Conservation (phyloP, 2,888 invertebrate species). For the Syrphus vitripennis region DNA sequence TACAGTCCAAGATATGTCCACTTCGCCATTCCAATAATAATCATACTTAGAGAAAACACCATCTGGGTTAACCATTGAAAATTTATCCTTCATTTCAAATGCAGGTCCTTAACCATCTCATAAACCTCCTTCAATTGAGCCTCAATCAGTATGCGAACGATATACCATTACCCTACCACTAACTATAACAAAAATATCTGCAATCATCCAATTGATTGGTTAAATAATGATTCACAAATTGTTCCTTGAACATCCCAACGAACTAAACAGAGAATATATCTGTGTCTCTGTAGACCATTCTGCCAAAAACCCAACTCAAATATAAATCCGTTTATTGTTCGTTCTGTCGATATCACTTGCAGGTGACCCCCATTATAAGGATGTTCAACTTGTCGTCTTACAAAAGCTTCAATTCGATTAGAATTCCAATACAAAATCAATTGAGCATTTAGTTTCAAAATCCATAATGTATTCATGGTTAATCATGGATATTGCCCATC, state of each 20-base stretch:
- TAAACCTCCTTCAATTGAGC: slow-evolving; percentile 22
- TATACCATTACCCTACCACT: not conserved
- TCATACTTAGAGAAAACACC: slow-evolving; percentile 12
- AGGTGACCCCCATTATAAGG: slow-evolving; percentile 4
- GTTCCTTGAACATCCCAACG: slow-evolving; percentile 13
- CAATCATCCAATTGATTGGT: slow-evolving; percentile 36
- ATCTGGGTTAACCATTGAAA: slow-evolving; percentile 15
- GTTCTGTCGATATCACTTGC: slow-evolving; percentile 26
- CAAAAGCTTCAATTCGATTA: slow-evolving; percentile 5
- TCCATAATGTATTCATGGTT: slow-evolving; percentile 28
- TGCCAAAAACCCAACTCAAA: slow-evolving; percentile 17
- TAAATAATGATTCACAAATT: slow-evolving; percentile 21
- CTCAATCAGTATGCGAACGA: slow-evolving; percentile 27
- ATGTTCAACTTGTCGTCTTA: slow-evolving; percentile 9
- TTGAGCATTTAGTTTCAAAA: slow-evolving; percentile 23
- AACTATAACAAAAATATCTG: slow-evolving; percentile 22
- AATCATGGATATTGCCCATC: slow-evolving; percentile 3
- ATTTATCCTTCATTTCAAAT: slow-evolving; percentile 52
- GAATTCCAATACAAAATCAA: slow-evolving; percentile 7
- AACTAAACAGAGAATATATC: not conserved
- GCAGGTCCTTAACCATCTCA: slow-evolving; percentile 37
- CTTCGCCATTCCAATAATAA: not conserved
- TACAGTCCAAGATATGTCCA: not conserved
- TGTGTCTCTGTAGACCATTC: not conserved
- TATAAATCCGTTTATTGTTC: slow-evolving; percentile 27